These are phyloP conservation scores for Cherax quadricarinatus DNA, from an alignment of 1,140 invertebrate species.

Conservation along the genomic window DNA sequence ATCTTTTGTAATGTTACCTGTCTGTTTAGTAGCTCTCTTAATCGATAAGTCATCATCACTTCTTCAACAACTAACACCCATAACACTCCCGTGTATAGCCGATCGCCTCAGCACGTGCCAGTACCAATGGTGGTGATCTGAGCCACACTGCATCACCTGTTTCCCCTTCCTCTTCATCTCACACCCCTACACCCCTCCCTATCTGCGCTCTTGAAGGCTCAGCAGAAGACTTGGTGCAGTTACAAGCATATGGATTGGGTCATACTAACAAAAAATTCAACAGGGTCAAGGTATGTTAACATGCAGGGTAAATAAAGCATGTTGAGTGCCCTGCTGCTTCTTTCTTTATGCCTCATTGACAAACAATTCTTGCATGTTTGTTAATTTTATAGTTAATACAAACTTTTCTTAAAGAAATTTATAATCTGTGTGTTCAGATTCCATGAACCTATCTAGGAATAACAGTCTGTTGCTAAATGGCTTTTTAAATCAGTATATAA, in stretches of 20 bases:
- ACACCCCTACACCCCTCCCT: constrained; percentile 18
- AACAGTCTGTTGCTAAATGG: too few relatives aligned
- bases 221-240: constrained; percentile 28
- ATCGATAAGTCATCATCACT: not conserved
- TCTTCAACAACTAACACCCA: constrained; percentile 14
- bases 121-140: constrained; percentile 49
- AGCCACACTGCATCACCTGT: constrained; percentile 36
- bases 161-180: constrained; percentile 50
- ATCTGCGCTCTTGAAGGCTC: constrained; percentile 25
- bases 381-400: not conserved
- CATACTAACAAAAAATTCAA: constrained; percentile 16
- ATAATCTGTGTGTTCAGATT: too few relatives aligned
- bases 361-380: not conserved
- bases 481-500: too few relatives aligned
- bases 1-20: too few relatives aligned
- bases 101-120: constrained; percentile 38
- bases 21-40: not conserved
- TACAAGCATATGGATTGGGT: not conserved
- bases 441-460: too few relatives aligned
- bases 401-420: not conserved
- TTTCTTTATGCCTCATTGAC: not conserved
- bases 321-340: not conserved
- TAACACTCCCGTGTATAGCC: constrained; percentile 32
- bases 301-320: not conserved
- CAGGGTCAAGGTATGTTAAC: constrained; percentile 53